A percentile compares a stretch with the other conserved stretches of the same genome.
Evolutionary conservation across 2,113 vertebrate species (phyloP).

Genomic region (Ceyx cyanopectus): DNA sequence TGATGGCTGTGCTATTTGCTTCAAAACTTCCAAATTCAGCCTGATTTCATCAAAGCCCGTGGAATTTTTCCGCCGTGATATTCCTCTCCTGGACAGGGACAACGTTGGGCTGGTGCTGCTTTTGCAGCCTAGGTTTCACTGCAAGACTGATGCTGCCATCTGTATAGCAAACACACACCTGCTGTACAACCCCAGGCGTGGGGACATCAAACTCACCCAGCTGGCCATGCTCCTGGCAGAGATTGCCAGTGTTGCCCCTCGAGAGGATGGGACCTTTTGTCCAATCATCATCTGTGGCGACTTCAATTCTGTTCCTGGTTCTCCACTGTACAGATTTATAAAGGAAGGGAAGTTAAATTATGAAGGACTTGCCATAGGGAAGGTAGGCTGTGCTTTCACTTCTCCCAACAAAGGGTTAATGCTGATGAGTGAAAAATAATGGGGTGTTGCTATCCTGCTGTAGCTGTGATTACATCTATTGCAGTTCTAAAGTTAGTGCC

Average conservation of each 20-base stretch:
- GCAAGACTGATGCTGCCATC: slow-evolving; percentile 45
- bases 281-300: slow-evolving; percentile 94
- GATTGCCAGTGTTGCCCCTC: slow-evolving; percentile 81
- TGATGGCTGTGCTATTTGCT: slow-evolving; percentile 92
- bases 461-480: background rate
- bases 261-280: slow-evolving; percentile 78
- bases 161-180: slow-evolving; percentile 97
- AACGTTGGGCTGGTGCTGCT: slow-evolving; percentile 93
- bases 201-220: slow-evolving; percentile 95
- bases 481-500: background rate
- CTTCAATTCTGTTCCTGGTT: slow-evolving; percentile 93
- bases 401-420: background rate
- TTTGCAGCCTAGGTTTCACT: slow-evolving; percentile 78
- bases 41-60: slow-evolving; percentile 88
- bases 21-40: slow-evolving; percentile 88
- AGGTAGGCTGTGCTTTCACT: slow-evolving; percentile 77
- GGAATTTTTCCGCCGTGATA: slow-evolving; percentile 87
- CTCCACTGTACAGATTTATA: slow-evolving; percentile 92
- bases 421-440: background rate
- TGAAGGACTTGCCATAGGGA: slow-evolving; percentile 84
- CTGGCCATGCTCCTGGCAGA: slow-evolving; percentile 94
- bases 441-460: background rate
- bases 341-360: slow-evolving; percentile 88
- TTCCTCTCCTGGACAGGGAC: slow-evolving; percentile 92
- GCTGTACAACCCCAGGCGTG: slow-evolving; percentile 93